Evolutionary conservation across 1,140 invertebrate genomes (phyloP).

Genomic region (Asbolus verrucosus): DNA sequence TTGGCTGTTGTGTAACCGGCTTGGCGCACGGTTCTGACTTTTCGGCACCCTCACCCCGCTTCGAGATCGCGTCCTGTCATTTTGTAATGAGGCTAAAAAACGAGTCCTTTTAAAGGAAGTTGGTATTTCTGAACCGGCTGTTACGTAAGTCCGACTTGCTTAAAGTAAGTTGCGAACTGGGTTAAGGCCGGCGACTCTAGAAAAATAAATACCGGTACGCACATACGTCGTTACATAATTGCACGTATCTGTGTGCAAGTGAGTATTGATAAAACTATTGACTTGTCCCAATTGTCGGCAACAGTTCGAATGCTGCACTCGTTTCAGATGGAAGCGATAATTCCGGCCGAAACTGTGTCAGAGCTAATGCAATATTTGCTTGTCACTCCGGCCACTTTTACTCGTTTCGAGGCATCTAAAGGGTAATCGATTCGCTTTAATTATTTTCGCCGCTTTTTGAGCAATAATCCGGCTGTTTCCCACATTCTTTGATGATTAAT

Average conservation of each 20-base stretch:
- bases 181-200: conserved; percentile 53
- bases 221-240: conserved; percentile 47
- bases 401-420: background rate
- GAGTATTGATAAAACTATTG: conserved; percentile 40
- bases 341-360: too few species aligned
- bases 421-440: background rate
- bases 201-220: conserved; percentile 53
- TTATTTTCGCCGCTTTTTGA: too few species aligned
- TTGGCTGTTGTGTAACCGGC: conserved; percentile 21
- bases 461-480: too few species aligned
- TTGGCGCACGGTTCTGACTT: too few species aligned
- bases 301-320: too few species aligned
- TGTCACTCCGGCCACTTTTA: background rate
- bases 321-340: too few species aligned
- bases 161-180: conserved; percentile 48
- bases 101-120: conserved; percentile 61
- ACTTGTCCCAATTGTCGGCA: conserved; percentile 39
- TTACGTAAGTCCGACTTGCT: conserved; percentile 56
- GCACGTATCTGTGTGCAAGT: conserved; percentile 25
- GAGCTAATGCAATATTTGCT: too few species aligned
- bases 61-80: too few species aligned
- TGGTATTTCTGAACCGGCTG: conserved; percentile 57
- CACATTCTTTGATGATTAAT: conserved; percentile 4
- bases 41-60: too few species aligned
- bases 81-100: conserved; percentile 46